A percentile compares a stretch with the other conserved stretches of the same genome.
phyloP scores from a whole-genome alignment of 1,140 invertebrate species.

The Adoxophyes honmai region DNA sequence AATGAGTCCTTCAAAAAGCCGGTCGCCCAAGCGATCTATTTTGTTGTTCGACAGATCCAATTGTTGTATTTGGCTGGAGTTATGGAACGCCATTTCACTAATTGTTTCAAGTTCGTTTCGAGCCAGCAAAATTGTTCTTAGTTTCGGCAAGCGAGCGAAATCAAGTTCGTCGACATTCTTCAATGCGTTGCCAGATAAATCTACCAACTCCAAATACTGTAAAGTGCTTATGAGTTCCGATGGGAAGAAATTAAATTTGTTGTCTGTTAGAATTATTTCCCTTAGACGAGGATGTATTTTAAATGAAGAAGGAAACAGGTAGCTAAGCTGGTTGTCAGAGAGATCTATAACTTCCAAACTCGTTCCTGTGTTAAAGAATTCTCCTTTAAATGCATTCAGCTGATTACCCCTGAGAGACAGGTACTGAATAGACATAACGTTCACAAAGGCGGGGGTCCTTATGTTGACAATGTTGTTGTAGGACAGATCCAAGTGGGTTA shows the following conservation, averaged over 20 bases:
- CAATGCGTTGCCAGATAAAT: slow-evolving; percentile 87
- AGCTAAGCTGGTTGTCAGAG: slow-evolving; percentile 86
- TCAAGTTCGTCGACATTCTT: slow-evolving; percentile 89
- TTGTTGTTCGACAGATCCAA: slow-evolving; percentile 87
- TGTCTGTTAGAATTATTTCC: slow-evolving; percentile 82
- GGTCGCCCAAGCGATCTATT: slow-evolving; percentile 85
- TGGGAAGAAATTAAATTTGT: slow-evolving; percentile 89
- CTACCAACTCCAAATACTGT: slow-evolving; percentile 85
- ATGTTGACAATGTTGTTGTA: slow-evolving; percentile 88
- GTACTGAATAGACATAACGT: slow-evolving; percentile 82
- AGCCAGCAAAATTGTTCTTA: slow-evolving; percentile 83
- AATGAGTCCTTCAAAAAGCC: slow-evolving; percentile 89
- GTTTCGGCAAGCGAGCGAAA: slow-evolving; percentile 86
- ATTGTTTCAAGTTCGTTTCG: slow-evolving; percentile 88
- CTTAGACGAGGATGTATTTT: slow-evolving; percentile 86
- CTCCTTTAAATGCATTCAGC: slow-evolving; percentile 86
- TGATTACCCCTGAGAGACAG: slow-evolving; percentile 84
- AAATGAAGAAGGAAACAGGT: slow-evolving; percentile 89
- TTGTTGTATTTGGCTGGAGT: slow-evolving; percentile 91
- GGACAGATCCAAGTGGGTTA: slow-evolving; percentile 85
- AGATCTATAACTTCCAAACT: slow-evolving; percentile 85
- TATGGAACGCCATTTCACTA: slow-evolving; percentile 92
- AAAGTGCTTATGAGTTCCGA: slow-evolving; percentile 86
- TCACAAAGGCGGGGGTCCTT: slow-evolving; percentile 82
- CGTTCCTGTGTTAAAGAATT: slow-evolving; percentile 86